Evolutionary conservation across 2,888 invertebrate genomes (phyloP).

Genomic region (Congeria kusceri): DNA sequence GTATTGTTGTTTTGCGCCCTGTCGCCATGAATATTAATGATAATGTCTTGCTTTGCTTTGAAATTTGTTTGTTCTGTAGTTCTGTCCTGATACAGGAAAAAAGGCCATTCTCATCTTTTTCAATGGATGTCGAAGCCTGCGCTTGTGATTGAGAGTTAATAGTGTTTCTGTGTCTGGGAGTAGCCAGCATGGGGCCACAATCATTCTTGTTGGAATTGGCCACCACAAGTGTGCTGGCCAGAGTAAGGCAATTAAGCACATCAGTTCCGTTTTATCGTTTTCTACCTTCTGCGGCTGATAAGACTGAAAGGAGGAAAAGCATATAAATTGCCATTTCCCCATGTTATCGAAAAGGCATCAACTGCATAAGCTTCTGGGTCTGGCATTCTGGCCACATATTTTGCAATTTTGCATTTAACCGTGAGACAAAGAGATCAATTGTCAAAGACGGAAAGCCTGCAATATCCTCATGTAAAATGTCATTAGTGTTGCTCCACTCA

Average conservation of each 20-base stretch:
- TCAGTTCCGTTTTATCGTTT: constrained; percentile 23
- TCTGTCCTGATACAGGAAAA: constrained; percentile 17
- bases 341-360: constrained; percentile 5
- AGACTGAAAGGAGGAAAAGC: constrained; percentile 64
- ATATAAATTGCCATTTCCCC: constrained; percentile 1
- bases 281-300: constrained; percentile 43
- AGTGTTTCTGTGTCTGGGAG: not conserved
- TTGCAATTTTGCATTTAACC: constrained; percentile 5
- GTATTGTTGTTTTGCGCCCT: too few relatives aligned
- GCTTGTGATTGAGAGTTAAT: not conserved
- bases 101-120: not conserved
- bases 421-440: constrained; percentile 1
- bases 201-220: constrained; percentile 13
- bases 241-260: constrained; percentile 39
- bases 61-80: not conserved
- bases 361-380: not conserved
- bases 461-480: not conserved
- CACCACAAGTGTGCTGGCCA: constrained; percentile 60
- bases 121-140: not conserved
- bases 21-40: not conserved
- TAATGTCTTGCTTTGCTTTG: not conserved
- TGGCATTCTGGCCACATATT: constrained; percentile 3
- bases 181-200: constrained; percentile 11
- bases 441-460: not conserved
- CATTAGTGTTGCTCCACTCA: not conserved